phyloP scores from a whole-genome alignment of 2,113 vertebrate genomes.

The Ahaetulla prasina region DNA sequence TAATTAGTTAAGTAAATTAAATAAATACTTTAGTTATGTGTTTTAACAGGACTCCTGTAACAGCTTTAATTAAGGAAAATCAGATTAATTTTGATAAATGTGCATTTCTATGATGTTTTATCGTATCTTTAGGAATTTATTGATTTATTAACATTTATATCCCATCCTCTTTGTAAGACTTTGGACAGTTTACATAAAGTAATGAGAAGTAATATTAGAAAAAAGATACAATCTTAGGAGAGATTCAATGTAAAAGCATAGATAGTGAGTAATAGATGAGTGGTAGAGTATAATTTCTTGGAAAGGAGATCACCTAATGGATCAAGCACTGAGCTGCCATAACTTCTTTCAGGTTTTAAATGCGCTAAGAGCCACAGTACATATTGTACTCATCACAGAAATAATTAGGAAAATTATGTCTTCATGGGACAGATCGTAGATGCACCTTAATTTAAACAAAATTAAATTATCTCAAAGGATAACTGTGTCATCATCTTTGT shows the following conservation, averaged over 20 bases:
- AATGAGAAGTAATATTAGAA: neutral
- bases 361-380: neutral
- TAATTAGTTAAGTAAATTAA: neutral
- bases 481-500: neutral
- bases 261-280: neutral
- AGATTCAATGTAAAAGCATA: neutral
- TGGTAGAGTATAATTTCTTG: neutral
- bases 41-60: neutral
- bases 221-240: neutral
- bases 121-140: neutral
- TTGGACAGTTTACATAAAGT: neutral
- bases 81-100: neutral
- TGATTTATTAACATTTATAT: neutral
- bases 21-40: neutral
- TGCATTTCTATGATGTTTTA: neutral
- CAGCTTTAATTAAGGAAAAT: neutral
- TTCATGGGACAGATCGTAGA: neutral
- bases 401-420: neutral
- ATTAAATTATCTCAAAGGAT: neutral
- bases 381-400: neutral
- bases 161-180: neutral
- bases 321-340: neutral
- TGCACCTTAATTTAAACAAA: neutral
- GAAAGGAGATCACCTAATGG: neutral
- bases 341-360: neutral